phyloP scores from a whole-genome alignment of 2,888 invertebrate genomes.

The Serripes groenlandicus region DNA sequence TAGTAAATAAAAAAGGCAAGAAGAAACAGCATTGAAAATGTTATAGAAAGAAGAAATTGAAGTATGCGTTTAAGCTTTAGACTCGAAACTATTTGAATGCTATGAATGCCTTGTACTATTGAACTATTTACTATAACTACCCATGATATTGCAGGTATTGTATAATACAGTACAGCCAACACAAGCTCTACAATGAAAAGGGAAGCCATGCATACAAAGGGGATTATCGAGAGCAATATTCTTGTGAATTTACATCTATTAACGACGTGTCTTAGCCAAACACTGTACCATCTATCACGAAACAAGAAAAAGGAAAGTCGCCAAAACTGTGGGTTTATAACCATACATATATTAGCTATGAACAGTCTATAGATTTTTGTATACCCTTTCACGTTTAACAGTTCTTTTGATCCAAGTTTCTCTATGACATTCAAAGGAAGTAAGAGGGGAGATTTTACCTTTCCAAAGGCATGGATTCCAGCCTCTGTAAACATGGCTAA shows the following conservation, averaged over 20 bases:
- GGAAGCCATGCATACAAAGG: not conserved
- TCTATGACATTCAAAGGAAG: not conserved
- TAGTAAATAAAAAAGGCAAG: slow-evolving; percentile 4
- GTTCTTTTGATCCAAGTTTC: not conserved
- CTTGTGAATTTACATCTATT: not conserved
- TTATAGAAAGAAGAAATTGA: not conserved
- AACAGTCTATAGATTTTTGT: not conserved
- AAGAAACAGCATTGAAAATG: not conserved
- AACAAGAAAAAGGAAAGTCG: not conserved
- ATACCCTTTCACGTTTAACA: not conserved
- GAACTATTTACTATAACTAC: not conserved
- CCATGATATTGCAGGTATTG: not conserved
- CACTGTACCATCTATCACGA: not conserved
- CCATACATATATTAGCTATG: slow-evolving; percentile 3
- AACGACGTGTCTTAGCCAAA: not conserved
- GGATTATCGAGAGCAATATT: not conserved
- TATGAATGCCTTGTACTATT: not conserved
- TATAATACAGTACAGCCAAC: not conserved
- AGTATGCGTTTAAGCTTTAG: not conserved
- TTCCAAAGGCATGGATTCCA: not conserved
- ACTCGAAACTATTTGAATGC: not conserved
- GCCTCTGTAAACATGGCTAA: not conserved
- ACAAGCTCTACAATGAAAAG: not conserved
- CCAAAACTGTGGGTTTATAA: slow-evolving; percentile 12
- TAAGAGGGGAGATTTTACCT: not conserved